These are phyloP conservation scores for Chelonus insularis DNA, from an alignment of 1,140 invertebrate species.

Conservation along the genomic window DNA sequence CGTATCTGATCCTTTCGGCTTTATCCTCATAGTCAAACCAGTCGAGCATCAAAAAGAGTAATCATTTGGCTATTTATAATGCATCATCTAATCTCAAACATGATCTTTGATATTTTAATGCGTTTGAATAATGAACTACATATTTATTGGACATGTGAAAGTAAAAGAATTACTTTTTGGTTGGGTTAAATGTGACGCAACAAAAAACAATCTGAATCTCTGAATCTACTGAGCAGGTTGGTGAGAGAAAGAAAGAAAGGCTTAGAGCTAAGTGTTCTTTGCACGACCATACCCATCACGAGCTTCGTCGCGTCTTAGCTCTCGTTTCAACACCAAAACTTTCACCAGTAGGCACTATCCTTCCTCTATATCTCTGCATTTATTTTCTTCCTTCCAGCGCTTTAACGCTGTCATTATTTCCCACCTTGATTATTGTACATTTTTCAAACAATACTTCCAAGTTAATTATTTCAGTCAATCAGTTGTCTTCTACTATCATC, in stretches of 20 bases:
- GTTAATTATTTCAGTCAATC: too few relatives aligned
- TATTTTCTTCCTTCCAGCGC: too few relatives aligned
- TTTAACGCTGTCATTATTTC: too few relatives aligned
- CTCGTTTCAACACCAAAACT: constrained; percentile 6
- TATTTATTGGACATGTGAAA: neutral
- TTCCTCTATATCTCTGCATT: too few relatives aligned
- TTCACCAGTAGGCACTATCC: too few relatives aligned
- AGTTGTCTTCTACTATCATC: too few relatives aligned
- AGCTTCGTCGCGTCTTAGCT: neutral
- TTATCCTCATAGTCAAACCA: too few relatives aligned
- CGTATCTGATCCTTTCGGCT: too few relatives aligned
- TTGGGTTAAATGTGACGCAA: constrained; percentile 1
- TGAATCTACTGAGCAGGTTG: neutral
- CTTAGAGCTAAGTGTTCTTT: neutral
- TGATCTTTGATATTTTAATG: neutral
- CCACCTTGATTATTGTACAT: too few relatives aligned
- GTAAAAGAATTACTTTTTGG: neutral
- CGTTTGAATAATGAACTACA: neutral
- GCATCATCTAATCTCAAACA: neutral
- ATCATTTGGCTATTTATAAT: too few relatives aligned
- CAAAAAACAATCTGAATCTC: constrained; percentile 11
- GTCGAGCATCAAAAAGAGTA: too few relatives aligned
- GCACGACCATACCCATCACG: constrained; percentile 9
- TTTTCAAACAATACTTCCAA: too few relatives aligned
- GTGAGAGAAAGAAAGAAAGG: constrained; percentile 1